Evolutionary conservation across 2,113 vertebrate species (phyloP), one percentile per base, ranked within the genome.

Genomic region (Fulica atra): DNA sequence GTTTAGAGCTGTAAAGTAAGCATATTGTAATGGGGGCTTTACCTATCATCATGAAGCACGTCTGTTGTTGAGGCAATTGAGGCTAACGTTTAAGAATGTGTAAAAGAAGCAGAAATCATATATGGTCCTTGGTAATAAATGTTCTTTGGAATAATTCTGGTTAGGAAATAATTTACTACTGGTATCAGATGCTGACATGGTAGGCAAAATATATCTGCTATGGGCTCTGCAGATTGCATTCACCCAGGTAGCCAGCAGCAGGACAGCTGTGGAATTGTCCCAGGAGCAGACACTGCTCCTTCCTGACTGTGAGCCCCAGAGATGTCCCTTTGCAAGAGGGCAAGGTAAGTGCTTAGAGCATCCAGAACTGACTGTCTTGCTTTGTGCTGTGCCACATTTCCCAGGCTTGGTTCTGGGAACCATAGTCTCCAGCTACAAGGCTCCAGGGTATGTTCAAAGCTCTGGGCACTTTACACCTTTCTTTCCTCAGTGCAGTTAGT

Each of bases 321-420:
- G 19, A 56, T 11, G 16, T n/a, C 38, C 44, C 35, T 40, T 38
- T 6, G 36, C 18, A 44, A 35, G 33, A 81, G 36, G 38, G 10
- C 11, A 84, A 10, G 6, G 20, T n/a, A 10, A 2, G 0, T n/a
- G 36, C 66, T 29, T 16, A 53, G 7, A 53, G 51, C 20, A 65
- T 3, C 26, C 56, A 24, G 40, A n/a, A 53, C 31, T 81, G 13
- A 90, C 44, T 60, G 40, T 38, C 35, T 71, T 1, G 0, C 14
- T 61, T 18, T 42, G 11, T n/a, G 26, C 87, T 56, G 17, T 11
- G 38, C 13, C 0, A 0, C 6, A 21, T 70, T 40, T 44, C 51
- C 35, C 72, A 13, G 12, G 9, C 51, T 31, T 2, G 5, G 21
- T 36, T 76, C 28, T 46, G 42, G 60, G 28, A 84, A 38, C 51